phyloP scores from a whole-genome alignment of 2,113 vertebrate species.

The Mungos mungo region DNA sequence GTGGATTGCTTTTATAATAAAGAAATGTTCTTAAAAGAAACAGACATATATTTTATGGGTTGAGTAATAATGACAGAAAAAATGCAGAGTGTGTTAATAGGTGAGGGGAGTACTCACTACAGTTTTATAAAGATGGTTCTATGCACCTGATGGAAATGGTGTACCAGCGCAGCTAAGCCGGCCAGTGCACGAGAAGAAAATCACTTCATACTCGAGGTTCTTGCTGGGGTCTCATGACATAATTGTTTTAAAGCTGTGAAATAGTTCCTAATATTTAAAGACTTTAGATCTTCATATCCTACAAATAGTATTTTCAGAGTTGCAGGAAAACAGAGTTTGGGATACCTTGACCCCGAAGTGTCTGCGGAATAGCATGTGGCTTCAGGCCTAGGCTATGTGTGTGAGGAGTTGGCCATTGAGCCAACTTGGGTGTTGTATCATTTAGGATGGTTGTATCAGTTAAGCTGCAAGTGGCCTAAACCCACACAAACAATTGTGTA shows the following conservation, averaged over 20 bases:
- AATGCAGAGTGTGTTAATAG: neutral
- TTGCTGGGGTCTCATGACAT: slow-evolving; percentile 19
- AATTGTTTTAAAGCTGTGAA: slow-evolving; percentile 36
- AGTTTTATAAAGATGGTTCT: slow-evolving; percentile 45
- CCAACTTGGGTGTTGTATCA: neutral
- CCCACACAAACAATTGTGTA: neutral
- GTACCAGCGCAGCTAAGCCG: neutral
- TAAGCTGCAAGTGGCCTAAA: neutral
- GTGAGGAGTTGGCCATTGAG: neutral
- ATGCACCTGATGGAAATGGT: slow-evolving; percentile 42
- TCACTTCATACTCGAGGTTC: neutral
- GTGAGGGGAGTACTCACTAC: slow-evolving; percentile 3
- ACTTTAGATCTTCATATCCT: neutral
- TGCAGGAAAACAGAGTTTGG: neutral
- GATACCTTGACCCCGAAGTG: neutral
- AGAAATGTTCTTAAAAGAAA: neutral
- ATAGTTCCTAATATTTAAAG: neutral
- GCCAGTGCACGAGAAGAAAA: neutral
- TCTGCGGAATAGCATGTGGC: neutral
- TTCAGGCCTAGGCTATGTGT: neutral
- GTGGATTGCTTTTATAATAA: slow-evolving; percentile 4
- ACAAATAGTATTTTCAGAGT: slow-evolving; percentile 2
- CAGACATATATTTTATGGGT: neutral
- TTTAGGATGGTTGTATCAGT: neutral
- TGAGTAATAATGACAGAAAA: slow-evolving; percentile 16